phyloP scores from a whole-genome alignment of 1,140 invertebrate species.

The Heliothis subflexa region DNA sequence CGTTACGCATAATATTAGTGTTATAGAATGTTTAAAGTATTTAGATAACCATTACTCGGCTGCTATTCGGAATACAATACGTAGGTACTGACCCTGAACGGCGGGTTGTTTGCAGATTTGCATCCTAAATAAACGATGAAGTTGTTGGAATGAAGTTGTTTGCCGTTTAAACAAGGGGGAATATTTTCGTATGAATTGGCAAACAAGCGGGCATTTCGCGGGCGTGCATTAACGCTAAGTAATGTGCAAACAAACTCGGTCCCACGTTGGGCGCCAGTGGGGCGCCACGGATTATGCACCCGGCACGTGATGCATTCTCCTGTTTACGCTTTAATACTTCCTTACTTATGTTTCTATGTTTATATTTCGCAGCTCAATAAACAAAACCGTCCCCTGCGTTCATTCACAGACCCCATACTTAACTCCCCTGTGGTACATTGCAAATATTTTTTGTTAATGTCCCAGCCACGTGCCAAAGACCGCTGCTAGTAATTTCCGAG shows the following conservation, averaged over 20 bases:
- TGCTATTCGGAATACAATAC: conserved; percentile 51
- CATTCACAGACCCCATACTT: conserved; percentile 30
- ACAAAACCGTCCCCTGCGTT: conserved; percentile 31
- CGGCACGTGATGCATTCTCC: conserved; percentile 53
- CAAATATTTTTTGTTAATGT: conserved; percentile 32
- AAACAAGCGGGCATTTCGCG: conserved; percentile 51
- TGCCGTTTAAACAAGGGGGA: conserved; percentile 44
- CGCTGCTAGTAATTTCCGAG: conserved; percentile 15
- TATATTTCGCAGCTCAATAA: conserved; percentile 57
- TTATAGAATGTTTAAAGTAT: conserved; percentile 48
- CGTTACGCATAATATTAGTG: conserved; percentile 61
- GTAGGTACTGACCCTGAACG: conserved; percentile 38
- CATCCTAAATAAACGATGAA: conserved; percentile 50
- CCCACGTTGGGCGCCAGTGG: conserved; percentile 65
- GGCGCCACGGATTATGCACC: conserved; percentile 52
- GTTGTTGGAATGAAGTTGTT: conserved; percentile 41
- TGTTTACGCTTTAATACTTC: conserved; percentile 49
- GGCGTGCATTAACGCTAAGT: conserved; percentile 55
- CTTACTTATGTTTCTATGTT: conserved; percentile 57
- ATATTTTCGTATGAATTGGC: conserved; percentile 31
- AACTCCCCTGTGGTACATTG: background rate
- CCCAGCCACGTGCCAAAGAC: conserved; percentile 51
- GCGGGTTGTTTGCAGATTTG: conserved; percentile 30
- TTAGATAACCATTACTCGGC: conserved; percentile 55
- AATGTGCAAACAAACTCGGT: conserved; percentile 51